phyloP scores from a whole-genome alignment of 2,888 invertebrate species.

The Nymphalis polychloros region DNA sequence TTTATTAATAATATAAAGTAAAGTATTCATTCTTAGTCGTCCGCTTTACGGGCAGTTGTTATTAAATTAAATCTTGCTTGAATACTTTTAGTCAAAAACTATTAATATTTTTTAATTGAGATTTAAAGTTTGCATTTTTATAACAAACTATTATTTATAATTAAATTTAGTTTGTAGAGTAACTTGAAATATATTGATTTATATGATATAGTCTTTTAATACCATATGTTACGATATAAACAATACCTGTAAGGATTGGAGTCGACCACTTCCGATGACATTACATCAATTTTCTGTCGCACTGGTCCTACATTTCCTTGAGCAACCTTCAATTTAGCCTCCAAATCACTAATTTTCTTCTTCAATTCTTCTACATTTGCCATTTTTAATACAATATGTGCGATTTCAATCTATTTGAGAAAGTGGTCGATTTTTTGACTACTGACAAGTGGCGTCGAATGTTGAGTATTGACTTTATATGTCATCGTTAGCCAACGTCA shows the following conservation, averaged over 20 bases:
- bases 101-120: no score
- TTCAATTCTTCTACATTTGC: slow-evolving; percentile 82
- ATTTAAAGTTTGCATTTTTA: no score
- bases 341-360: slow-evolving; percentile 83
- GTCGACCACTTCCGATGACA: slow-evolving; percentile 98
- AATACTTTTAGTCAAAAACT: no score
- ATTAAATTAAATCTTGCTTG: no score
- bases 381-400: slow-evolving; percentile 71
- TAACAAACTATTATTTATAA: no score
- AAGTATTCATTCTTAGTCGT: no score
- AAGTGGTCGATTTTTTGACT: slow-evolving; percentile 15
- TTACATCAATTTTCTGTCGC: slow-evolving; percentile 90
- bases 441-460: background rate
- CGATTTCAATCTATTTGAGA: slow-evolving; percentile 32
- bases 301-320: slow-evolving; percentile 64
- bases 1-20: no score
- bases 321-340: slow-evolving; percentile 82
- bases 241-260: slow-evolving; percentile 97
- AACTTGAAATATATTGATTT: no score
- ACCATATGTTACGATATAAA: slow-evolving; percentile 31
- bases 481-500: slow-evolving; percentile 24
- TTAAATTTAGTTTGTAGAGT: no score
- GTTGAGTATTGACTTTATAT: slow-evolving; percentile 13
- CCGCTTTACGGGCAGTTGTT: no score
- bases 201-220: background rate